Evolutionary conservation across 2,888 invertebrate genomes (phyloP).

Genomic region (Protula sp.): DNA sequence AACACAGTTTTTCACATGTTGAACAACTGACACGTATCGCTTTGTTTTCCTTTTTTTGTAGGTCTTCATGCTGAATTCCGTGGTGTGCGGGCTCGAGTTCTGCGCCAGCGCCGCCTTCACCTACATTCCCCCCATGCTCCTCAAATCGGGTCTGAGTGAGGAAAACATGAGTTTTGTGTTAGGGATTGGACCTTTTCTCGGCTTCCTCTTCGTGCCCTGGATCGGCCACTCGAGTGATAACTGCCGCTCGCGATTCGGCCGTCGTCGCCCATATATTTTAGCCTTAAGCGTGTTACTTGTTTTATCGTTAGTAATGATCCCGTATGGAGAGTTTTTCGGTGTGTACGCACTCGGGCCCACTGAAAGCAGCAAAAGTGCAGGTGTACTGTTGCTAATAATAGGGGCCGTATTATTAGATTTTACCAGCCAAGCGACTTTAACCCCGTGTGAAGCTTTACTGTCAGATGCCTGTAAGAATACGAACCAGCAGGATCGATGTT

Average conservation of each 20-base stretch:
- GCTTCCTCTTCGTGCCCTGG: conserved; percentile 52
- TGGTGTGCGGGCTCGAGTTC: conserved; percentile 56
- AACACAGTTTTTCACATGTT: too few relatives aligned
- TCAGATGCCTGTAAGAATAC: conserved; percentile 81
- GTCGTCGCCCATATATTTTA: conserved; percentile 56
- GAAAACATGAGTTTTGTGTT: conserved; percentile 54
- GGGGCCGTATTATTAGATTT: conserved; percentile 91
- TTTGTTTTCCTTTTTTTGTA: neutral
- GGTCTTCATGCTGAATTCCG: neutral
- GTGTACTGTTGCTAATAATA: conserved; percentile 53
- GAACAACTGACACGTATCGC: too few relatives aligned
- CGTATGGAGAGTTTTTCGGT: conserved; percentile 43
- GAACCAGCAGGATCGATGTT: conserved; percentile 85
- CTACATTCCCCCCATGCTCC: conserved; percentile 56
- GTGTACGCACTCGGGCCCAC: conserved; percentile 28
- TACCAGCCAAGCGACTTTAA: conserved; percentile 92
- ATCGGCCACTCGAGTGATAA: conserved; percentile 51
- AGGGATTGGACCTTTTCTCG: conserved; percentile 54
- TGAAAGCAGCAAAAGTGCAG: conserved; percentile 25
- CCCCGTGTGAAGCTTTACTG: conserved; percentile 86
- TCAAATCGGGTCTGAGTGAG: conserved; percentile 55
- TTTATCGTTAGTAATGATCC: conserved; percentile 51
- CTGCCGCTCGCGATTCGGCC: conserved; percentile 50
- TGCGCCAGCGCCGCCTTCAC: conserved; percentile 56
- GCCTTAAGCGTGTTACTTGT: conserved; percentile 48